These are phyloP conservation scores for Eretmocerus hayati DNA, from an alignment of 2,888 invertebrate genomes.

Conservation along the genomic window DNA sequence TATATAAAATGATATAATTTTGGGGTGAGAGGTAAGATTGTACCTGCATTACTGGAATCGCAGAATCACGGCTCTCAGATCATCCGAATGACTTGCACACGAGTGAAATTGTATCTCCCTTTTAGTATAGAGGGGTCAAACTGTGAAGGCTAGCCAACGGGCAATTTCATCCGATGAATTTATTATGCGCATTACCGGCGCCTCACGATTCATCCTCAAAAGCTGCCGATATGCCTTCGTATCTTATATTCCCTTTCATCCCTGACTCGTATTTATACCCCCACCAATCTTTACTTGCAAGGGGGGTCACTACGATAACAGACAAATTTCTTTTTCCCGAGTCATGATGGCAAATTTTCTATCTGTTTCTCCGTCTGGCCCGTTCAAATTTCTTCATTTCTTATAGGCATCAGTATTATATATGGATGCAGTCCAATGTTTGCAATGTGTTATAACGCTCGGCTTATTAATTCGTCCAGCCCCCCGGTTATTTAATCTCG, in stretches of 20 bases:
- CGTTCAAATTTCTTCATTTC: conserved; percentile 11
- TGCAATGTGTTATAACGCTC: conserved; percentile 21
- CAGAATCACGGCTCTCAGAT: conserved; percentile 37
- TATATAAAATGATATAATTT: too few relatives aligned
- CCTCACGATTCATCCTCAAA: conserved; percentile 19
- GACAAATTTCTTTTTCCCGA: neutral
- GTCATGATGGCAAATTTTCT: conserved; percentile 16
- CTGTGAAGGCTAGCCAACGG: too few relatives aligned
- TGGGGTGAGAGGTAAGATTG: too few relatives aligned
- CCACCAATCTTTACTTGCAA: too few relatives aligned
- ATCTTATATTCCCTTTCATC: conserved; percentile 20
- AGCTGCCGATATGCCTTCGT: neutral
- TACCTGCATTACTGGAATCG: too few relatives aligned
- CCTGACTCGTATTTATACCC: neutral
- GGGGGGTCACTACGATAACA: neutral
- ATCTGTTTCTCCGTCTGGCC: neutral
- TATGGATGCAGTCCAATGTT: conserved; percentile 14
- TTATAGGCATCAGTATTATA: too few relatives aligned
- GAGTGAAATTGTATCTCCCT: conserved; percentile 12
- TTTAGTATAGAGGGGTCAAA: too few relatives aligned
- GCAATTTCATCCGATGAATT: conserved; percentile 34
- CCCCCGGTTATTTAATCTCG: conserved; percentile 8
- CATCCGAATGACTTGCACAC: conserved; percentile 43
- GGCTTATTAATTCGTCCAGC: conserved; percentile 14
- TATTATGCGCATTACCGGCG: conserved; percentile 22